Percentiles rank a stretch among this genome's conserved stretches.
These are phyloP conservation scores for Zaprionus davidi DNA, from an alignment of 1,140 invertebrate species.

Conservation along the genomic window DNA sequence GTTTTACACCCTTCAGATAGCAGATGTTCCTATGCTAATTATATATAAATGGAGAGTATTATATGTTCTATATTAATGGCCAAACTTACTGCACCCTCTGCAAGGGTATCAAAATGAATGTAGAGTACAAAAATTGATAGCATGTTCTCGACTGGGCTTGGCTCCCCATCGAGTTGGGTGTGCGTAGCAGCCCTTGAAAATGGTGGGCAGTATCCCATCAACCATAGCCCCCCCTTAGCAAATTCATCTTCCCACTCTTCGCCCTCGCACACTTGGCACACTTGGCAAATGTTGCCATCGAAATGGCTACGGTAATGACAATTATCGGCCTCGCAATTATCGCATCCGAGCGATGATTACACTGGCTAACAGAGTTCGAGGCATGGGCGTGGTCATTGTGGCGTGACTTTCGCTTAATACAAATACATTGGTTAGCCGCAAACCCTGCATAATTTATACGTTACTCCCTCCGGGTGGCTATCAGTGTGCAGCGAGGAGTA, in stretches of 20 bases:
- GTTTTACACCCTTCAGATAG: background rate
- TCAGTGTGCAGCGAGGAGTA: background rate
- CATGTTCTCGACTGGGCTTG: constrained; percentile 46
- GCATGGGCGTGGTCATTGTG: constrained; percentile 1
- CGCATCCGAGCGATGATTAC: constrained; percentile 33
- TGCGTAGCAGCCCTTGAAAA: constrained; percentile 7
- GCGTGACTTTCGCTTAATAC: constrained; percentile 17
- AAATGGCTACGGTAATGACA: constrained; percentile 43
- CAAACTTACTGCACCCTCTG: background rate
- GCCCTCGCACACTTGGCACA: background rate
- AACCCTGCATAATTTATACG: constrained; percentile 1
- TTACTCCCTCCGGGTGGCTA: background rate
- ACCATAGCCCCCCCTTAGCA: background rate
- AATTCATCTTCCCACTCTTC: background rate
- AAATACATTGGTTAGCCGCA: background rate
- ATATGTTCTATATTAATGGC: no score
- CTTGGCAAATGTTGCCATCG: constrained; percentile 5
- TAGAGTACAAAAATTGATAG: constrained; percentile 71
- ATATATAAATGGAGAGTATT: no score
- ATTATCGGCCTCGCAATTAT: constrained; percentile 49
- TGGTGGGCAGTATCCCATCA: background rate
- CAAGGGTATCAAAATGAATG: constrained; percentile 59
- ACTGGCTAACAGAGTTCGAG: constrained; percentile 31
- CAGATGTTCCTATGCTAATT: no score
- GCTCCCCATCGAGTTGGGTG: background rate